Evolutionary conservation across 2,797 vertebrate genomes (phyloP).

Genomic region (Hozukius guyotensis): DNA sequence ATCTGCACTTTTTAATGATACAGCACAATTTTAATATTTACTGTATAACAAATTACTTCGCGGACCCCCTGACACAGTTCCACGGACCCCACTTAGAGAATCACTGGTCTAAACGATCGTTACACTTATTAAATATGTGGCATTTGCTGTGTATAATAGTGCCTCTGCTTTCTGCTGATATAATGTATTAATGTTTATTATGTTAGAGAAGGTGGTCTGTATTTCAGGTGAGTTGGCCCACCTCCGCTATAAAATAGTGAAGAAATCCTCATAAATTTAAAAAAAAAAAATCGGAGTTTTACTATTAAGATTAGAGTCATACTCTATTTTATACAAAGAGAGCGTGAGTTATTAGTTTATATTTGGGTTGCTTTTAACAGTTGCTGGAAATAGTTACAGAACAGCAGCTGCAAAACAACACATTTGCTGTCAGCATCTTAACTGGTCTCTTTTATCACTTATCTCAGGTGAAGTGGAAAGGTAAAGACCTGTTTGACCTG

Average conservation of each 20-base stretch:
- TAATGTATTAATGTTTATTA: not conserved
- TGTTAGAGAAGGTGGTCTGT: not conserved
- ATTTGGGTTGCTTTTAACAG: not conserved
- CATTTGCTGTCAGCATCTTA: not conserved
- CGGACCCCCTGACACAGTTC: too few relatives aligned
- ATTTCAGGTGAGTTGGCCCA: not conserved
- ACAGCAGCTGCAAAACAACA: not conserved
- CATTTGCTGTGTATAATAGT: not conserved
- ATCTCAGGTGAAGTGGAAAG: conserved; percentile 93
- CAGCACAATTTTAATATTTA: too few relatives aligned
- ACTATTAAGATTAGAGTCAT: not conserved
- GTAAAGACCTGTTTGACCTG: conserved; percentile 93
- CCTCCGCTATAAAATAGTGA: not conserved
- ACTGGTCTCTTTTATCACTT: not conserved
- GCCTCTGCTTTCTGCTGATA: not conserved
- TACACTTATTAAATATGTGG: not conserved
- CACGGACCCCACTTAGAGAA: too few relatives aligned
- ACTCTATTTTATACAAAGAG: not conserved
- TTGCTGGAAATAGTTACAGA: not conserved
- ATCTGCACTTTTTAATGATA: too few relatives aligned
- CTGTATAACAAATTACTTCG: too few relatives aligned
- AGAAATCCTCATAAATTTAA: not conserved
- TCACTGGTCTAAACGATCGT: not conserved
- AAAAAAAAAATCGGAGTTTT: not conserved
- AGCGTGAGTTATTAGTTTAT: not conserved